Evolutionary conservation across 2,113 vertebrate genomes (phyloP).

Genomic region (Butastur rufipennis): DNA sequence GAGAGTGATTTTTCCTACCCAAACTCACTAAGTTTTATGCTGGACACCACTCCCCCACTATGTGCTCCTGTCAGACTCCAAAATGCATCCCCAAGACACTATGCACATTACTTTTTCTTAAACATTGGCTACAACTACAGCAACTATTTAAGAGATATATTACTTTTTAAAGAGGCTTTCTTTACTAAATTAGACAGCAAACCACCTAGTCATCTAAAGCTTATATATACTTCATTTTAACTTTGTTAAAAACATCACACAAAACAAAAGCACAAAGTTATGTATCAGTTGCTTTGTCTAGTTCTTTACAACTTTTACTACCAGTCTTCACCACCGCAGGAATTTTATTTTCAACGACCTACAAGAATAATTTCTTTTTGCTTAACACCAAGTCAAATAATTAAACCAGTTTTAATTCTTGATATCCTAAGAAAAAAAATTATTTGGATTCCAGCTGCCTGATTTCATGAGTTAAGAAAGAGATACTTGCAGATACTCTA

Average conservation of each 20-base stretch:
- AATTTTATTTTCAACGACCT: neutral
- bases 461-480: neutral
- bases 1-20: neutral
- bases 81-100: too few relatives aligned
- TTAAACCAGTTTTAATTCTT: too few relatives aligned
- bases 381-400: neutral
- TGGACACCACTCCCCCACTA: neutral
- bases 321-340: neutral
- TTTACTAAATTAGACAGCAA: neutral
- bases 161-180: neutral
- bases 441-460: neutral
- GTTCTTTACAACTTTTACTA: neutral
- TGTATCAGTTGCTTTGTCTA: fast-evolving
- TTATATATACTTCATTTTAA: neutral
- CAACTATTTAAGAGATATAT: neutral
- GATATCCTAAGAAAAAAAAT: too few relatives aligned
- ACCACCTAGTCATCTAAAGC: neutral
- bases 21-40: too few relatives aligned
- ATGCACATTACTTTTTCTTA: fast-evolving
- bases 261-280: neutral
- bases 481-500: neutral
- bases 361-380: neutral
- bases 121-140: neutral
- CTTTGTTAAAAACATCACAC: neutral
- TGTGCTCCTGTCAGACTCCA: neutral